Conservation (phyloP, 2,888 invertebrate species). For the Macroteleia sp. region DNA sequence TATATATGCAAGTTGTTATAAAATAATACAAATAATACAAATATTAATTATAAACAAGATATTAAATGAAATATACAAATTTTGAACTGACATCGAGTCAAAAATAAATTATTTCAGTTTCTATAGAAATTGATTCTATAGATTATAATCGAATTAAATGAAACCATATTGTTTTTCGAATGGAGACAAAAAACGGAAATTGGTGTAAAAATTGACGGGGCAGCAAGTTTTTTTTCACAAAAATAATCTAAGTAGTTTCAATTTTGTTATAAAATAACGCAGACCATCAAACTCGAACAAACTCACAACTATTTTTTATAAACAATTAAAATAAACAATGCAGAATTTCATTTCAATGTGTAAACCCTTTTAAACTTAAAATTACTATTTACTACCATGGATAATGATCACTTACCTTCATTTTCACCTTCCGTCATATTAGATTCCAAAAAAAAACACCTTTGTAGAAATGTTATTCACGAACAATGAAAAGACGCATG, state of each 20-base stretch:
- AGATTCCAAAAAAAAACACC: not conserved
- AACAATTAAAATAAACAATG: not conserved
- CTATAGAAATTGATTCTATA: no score
- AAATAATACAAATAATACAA: no score
- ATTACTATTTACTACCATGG: not conserved
- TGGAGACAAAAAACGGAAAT: not conserved
- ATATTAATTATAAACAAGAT: no score
- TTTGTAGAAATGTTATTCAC: not conserved
- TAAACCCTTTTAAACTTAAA: not conserved
- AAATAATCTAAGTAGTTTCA: not conserved
- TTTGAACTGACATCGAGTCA: no score
- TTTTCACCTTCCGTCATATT: not conserved
- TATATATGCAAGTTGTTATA: no score
- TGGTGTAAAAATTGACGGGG: not conserved
- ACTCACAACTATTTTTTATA: not conserved
- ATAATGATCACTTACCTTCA: not conserved
- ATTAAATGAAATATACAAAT: no score
- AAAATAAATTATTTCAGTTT: constrained; percentile 1
- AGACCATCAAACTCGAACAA: constrained; percentile 1
- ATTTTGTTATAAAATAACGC: constrained; percentile 3
- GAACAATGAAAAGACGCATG: not conserved
- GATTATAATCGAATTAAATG: constrained; percentile 1
- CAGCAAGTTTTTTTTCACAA: not conserved
- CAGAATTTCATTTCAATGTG: not conserved
- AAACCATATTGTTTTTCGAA: not conserved